Conservation (phyloP, 2,797 vertebrate species). For the Xenopus petersii region DNA sequence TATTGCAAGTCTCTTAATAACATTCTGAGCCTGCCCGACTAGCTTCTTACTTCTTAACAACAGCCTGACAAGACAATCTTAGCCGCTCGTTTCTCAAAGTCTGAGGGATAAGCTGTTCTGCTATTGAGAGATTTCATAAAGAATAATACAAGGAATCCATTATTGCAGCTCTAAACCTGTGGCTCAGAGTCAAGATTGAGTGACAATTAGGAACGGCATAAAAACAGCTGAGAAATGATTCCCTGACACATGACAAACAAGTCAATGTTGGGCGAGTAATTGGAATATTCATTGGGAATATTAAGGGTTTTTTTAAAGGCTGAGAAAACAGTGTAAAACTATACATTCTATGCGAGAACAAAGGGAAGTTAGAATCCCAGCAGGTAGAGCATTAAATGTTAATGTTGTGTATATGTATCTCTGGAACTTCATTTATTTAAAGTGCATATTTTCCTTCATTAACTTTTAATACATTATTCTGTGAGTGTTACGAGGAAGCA, state of each 20-base stretch:
- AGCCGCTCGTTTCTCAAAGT: not conserved
- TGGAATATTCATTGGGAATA: too few species aligned
- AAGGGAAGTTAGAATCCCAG: too few species aligned
- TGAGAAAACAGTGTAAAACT: too few species aligned
- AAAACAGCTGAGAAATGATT: not conserved
- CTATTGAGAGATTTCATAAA: not conserved
- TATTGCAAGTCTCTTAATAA: not conserved
- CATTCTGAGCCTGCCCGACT: not conserved
- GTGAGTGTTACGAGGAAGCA: too few species aligned
- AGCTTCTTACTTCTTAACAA: not conserved
- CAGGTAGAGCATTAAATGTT: not conserved
- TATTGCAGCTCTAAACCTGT: not conserved
- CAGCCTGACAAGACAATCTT: constrained; percentile 4
- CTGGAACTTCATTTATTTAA: not conserved
- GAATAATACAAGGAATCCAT: not conserved
- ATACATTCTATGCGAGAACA: too few species aligned
- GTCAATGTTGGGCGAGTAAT: too few species aligned
- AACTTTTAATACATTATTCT: too few species aligned
- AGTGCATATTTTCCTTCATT: too few species aligned
- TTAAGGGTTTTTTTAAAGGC: too few species aligned
- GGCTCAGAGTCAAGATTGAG: not conserved
- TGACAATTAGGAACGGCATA: not conserved
- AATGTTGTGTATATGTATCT: not conserved
- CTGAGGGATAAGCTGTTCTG: not conserved
- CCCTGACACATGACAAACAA: not conserved